Base-by-base conservation (phyloP, 2,888 invertebrate species). In the Lochmaea capreae region DNA sequence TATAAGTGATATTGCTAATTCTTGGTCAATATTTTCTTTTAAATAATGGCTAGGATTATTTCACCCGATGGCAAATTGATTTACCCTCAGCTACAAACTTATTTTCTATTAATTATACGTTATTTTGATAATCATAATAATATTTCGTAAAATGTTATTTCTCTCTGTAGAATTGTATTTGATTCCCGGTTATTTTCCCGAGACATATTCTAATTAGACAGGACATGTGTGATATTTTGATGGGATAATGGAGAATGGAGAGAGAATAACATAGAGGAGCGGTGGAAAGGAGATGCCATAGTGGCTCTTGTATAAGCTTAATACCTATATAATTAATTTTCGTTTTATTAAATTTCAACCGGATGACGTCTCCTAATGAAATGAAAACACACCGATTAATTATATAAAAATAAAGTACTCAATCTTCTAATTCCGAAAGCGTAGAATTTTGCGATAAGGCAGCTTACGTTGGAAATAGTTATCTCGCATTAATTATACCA, bases 381-480 rank as follows among this genome's bases (percentile, higher is more conserved):
- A 83, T 79, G 80, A 79, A 81, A 81, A 81, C 80, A 82, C 80
- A 79, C 76, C 63, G 76, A 79, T 77, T 82, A 82, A 83, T 82
- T 83, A 79, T 79, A 80, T 76, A 79, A 82, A 81, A 81, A 81
- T 81, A 80, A 77, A 79, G 79, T 77, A 73, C 72, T 58, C 71
- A 75, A 75, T 70, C 74, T 74, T 73, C 71, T 74, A 74, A 77
- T 74, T 72, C 75, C 61, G 61, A 77, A 77, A 75, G 77, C 65
- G 71, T 71, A 75, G 75, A 72, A 65, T 73, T 43, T 66, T 70
- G 16, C 18, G 39, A 63, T 63, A 63, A 61, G 62, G 43, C 39
- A 18, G 62, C 43, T 63, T 63, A 63, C 22, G 18, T 63, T 39
- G 46, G 46, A 62, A 62, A 62, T 62, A 62, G 39, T 42, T 62